Evolutionary conservation across 2,888 invertebrate genomes (phyloP), one percentile per base, ranked within the genome.

Genomic region (Eurytoma californica): DNA sequence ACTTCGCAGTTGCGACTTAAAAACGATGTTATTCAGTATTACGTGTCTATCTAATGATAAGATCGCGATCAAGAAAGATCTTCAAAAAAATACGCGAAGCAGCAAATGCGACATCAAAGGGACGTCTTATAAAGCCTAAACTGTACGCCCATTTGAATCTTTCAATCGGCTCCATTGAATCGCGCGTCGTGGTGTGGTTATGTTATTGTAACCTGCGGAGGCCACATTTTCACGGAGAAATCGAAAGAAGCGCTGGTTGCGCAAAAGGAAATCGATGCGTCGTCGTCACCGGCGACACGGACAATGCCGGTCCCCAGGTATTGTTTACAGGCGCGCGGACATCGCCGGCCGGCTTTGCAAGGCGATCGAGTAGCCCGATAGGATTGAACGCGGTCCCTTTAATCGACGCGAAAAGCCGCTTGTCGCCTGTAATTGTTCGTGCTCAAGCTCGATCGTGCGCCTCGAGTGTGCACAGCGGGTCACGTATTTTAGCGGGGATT

Each of bases 361-460:
- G 49, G 58, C 74, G 74, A 74, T 74, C 74, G 58, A 39, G n/a
- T 67, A 58, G 5, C 18, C 57, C 58, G 74, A 74, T 74, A 67
- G 30, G 80, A 82, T 77, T 79, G 67, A 72, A 77, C 65, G 30
- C 63, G 69, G 79, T 55, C 53, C 70, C 58, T 60, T 58, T 18
- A 69, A 68, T 69, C 77, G 77, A 39, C 9, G n/a, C 61, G 76
- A 81, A 83, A 78, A 65, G 55, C 47, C 30, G 30, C 58, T 72
- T 61, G 61, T 39, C 63, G 53, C 51, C 49, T 61, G 61, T 72
- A 72, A 60, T 61, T 72, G 61, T 72, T 53, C 47, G 60, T 72
- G 72, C 60, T 47, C 53, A 28, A n/a, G 18, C 61, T 28, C 30
- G 49, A 49, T 57, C 47, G 67, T 67, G 66, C 47, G 24, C 28